Base-by-base conservation (phyloP, 2,888 invertebrate species). In the Cephus pygmeus region DNA sequence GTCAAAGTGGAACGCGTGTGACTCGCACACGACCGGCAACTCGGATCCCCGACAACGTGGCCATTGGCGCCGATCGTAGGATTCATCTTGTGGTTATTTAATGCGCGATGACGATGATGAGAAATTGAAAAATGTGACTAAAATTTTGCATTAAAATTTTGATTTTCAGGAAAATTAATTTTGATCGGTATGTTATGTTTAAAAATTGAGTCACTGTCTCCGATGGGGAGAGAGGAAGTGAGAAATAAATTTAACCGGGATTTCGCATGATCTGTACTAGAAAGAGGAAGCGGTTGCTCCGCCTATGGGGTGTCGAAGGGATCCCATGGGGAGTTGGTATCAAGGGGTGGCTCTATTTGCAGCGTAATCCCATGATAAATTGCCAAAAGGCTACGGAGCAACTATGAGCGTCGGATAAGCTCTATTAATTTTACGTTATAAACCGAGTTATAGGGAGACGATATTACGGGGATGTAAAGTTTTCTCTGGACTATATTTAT, bases 341-440 rank as follows among this genome's bases (percentile, higher is more conserved):
- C 79, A 76, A 77, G 78, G 82, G 76, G 82, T 82, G 83, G 83
- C 87, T 34, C 87, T 90, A 90, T 90, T 91, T 88, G 90, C 90
- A 87, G 81, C 88, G 89, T 91, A 90, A 91, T 91, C 91, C 90
- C 89, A 87, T 91, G 91, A 91, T 91, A 90, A 91, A 91, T 91
- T 89, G 85, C 87, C 84, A 84, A 88, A 88, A 87, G 86, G 85
- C 87, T 73, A 76, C 79, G 36, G 35, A 74, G 74, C 56, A 56
- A 35, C 36, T 74, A 83, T 82, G 81, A 81, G 80, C 83, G 80
- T 79, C 83, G 87, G 88, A 90, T 89, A 88, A 88, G 89, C 89
- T 91, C 90, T 90, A 91, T 91, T 91, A 91, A 91, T 91, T 90
- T 91, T 90, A 84, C 88, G 88, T 91, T 91, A 90, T 88, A 90